phyloP scores from a whole-genome alignment of 1,140 invertebrate species.

The Stratiolaelaps scimitus region DNA sequence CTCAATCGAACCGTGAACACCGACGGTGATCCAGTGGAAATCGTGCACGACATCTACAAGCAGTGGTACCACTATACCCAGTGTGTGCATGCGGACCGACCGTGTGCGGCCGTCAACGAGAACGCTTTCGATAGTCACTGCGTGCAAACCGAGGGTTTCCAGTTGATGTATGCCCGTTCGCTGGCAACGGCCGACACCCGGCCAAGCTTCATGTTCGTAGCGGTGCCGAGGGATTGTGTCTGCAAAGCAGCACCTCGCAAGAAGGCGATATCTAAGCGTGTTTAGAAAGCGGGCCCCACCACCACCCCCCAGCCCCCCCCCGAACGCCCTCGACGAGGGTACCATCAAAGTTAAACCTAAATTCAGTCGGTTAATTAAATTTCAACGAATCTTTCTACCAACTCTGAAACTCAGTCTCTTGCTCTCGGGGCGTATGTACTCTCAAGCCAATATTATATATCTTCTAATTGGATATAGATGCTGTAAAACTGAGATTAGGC shows the following conservation, averaged over 20 bases:
- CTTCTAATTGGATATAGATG: too few species aligned
- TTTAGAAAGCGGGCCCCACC: not conserved
- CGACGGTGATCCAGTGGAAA: conserved; percentile 16
- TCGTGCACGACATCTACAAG: conserved; percentile 22
- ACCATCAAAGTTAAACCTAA: too few species aligned
- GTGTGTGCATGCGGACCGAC: conserved; percentile 7
- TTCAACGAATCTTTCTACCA: too few species aligned
- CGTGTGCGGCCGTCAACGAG: not conserved
- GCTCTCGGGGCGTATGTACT: too few species aligned
- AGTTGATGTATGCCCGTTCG: conserved; percentile 8
- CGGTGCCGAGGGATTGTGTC: conserved; percentile 11
- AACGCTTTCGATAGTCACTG: conserved; percentile 10
- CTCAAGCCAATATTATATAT: too few species aligned
- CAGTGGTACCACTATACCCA: conserved; percentile 22
- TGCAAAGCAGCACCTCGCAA: not conserved
- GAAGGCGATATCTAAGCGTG: too few species aligned
- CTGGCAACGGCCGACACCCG: not conserved
- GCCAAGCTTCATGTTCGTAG: conserved; percentile 20
- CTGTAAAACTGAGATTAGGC: too few species aligned
- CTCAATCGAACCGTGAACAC: conserved; percentile 27
- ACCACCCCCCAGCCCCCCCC: not conserved
- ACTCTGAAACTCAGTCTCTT: too few species aligned
- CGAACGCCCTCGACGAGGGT: not conserved
- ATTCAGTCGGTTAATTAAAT: too few species aligned
- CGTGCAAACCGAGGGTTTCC: conserved; percentile 16